Conservation (phyloP, 1,140 invertebrate species). For the Apolygus lucorum region DNA sequence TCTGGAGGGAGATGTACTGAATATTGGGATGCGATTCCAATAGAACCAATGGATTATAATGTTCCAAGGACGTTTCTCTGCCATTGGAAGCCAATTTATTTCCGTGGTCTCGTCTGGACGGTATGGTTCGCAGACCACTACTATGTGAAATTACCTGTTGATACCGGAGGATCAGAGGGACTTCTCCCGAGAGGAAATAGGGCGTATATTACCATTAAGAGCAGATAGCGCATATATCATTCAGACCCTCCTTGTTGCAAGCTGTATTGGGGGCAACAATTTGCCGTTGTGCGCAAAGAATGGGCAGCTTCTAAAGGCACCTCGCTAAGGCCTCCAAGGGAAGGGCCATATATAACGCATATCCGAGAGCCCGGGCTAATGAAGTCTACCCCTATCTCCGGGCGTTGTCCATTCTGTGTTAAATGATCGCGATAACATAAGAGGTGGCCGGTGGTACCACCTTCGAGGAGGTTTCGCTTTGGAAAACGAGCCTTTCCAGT, state of each 20-base stretch:
- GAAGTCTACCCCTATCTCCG: slow-evolving; percentile 13
- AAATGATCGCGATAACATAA: slow-evolving; percentile 15
- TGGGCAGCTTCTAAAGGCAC: neutral
- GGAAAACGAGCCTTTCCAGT: neutral
- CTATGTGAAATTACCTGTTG: no score
- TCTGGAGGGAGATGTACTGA: no score
- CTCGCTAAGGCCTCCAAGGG: neutral
- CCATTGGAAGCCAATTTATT: no score
- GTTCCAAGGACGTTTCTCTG: no score
- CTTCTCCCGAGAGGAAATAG: no score
- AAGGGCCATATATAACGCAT: slow-evolving; percentile 11
- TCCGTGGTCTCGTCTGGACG: no score
- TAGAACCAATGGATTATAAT: no score
- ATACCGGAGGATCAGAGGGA: no score
- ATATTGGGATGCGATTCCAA: no score
- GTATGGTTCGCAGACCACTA: no score
- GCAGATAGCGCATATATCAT: slow-evolving; percentile 3
- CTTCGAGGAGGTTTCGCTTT: neutral
- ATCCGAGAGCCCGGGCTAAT: neutral
- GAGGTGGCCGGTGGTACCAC: neutral
- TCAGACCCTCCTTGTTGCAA: neutral
- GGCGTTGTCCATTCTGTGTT: slow-evolving; percentile 10
- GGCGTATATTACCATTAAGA: no score
- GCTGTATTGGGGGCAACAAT: slow-evolving; percentile 3
- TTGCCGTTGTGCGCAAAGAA: neutral